A percentile compares a stretch with the other conserved stretches of the same genome.
These are phyloP conservation scores for Nyleta sp. DNA, from an alignment of 2,888 invertebrate species.

Conservation along the genomic window DNA sequence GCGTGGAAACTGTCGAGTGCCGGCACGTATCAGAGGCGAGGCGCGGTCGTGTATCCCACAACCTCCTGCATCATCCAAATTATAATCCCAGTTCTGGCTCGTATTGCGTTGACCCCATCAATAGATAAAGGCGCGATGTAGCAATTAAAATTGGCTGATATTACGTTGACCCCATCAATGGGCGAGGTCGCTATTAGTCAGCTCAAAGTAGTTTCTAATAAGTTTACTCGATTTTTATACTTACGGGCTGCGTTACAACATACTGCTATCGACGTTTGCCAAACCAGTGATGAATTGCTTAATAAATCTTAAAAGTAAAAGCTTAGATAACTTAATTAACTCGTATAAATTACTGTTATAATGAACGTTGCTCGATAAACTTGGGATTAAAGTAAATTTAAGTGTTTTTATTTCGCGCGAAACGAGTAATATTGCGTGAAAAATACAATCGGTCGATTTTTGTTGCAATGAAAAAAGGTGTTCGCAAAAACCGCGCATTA, in stretches of 20 bases:
- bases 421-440: too few species aligned
- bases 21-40: constrained; percentile 66
- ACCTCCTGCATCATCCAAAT: constrained; percentile 63
- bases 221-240: constrained; percentile 16
- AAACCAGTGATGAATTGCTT: constrained; percentile 19
- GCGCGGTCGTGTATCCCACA: constrained; percentile 63
- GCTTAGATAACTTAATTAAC: not conserved
- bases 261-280: constrained; percentile 16
- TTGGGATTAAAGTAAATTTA: not conserved
- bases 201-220: constrained; percentile 19
- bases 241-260: not conserved
- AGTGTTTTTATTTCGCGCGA: not conserved
- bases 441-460: not conserved
- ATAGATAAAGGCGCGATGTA: constrained; percentile 7
- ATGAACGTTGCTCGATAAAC: not conserved
- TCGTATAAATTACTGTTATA: constrained; percentile 5
- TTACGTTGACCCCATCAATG: constrained; percentile 28
- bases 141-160: constrained; percentile 47
- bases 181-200: constrained; percentile 20
- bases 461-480: too few species aligned
- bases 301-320: constrained; percentile 22
- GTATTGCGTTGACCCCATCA: constrained; percentile 50
- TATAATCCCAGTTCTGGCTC: constrained; percentile 64
- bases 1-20: constrained; percentile 55
- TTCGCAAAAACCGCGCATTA: too few species aligned